Conservation (phyloP, 2,888 invertebrate genomes). For the Drosophila incognita region DNA sequence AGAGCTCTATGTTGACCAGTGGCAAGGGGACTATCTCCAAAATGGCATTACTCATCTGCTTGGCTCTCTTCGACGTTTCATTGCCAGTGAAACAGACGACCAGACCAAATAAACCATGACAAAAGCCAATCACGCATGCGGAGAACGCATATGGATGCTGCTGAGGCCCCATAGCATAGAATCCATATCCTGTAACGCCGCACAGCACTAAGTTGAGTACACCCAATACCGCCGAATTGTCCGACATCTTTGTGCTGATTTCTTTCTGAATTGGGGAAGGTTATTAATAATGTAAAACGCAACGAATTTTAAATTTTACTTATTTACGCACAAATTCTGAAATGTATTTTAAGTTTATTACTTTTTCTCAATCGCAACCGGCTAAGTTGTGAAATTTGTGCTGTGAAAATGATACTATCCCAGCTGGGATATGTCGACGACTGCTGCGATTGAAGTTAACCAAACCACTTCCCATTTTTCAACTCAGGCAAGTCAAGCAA, state of each 20-base stretch:
- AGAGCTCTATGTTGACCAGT: slow-evolving; percentile 73
- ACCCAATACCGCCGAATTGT: slow-evolving; percentile 37
- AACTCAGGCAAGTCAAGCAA: background rate
- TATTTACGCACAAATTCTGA: slow-evolving; percentile 15
- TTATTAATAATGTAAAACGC: background rate
- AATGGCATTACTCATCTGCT: slow-evolving; percentile 40
- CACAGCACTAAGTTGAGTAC: slow-evolving; percentile 60
- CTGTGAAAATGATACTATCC: slow-evolving; percentile 35
- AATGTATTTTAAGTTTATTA: slow-evolving; percentile 34
- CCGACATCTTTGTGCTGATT: slow-evolving; percentile 48
- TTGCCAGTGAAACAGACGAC: slow-evolving; percentile 26
- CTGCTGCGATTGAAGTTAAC: slow-evolving; percentile 15
- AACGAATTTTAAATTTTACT: background rate
- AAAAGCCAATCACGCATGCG: slow-evolving; percentile 73
- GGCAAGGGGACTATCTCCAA: slow-evolving; percentile 75
- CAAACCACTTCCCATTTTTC: slow-evolving; percentile 1
- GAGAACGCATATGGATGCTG: slow-evolving; percentile 75
- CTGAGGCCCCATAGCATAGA: slow-evolving; percentile 48
- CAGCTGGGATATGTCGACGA: background rate
- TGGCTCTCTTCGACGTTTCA: slow-evolving; percentile 15
- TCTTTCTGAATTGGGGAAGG: background rate
- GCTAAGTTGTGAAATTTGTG: slow-evolving; percentile 62
- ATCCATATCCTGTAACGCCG: slow-evolving; percentile 69
- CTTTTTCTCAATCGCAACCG: slow-evolving; percentile 41
- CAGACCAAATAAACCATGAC: slow-evolving; percentile 71